These are phyloP conservation scores for Leptobrachium leishanense DNA, from an alignment of 2,113 vertebrate genomes.

Conservation along the genomic window DNA sequence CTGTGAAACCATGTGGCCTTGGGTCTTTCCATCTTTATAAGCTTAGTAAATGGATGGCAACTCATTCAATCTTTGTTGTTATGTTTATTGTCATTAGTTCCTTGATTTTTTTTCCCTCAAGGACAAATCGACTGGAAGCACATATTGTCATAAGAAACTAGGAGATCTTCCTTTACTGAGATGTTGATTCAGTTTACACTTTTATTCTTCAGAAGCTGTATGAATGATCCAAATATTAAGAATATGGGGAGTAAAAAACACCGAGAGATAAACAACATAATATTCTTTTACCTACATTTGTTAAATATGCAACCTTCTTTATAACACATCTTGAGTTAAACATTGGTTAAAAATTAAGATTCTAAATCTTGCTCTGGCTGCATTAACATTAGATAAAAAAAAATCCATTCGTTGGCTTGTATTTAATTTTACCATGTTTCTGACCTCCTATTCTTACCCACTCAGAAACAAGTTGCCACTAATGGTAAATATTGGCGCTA, in stretches of 20 bases:
- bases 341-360: neutral
- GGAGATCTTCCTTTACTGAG: neutral
- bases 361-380: too few relatives aligned
- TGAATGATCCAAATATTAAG: neutral
- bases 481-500: too few relatives aligned
- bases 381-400: too few relatives aligned
- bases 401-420: too few relatives aligned
- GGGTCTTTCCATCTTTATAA: slow-evolving; percentile 12
- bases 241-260: neutral
- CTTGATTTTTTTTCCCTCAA: slow-evolving; percentile 27
- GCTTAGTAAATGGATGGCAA: slow-evolving; percentile 28
- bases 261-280: too few relatives aligned
- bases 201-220: slow-evolving; percentile 10
- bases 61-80: slow-evolving; percentile 19
- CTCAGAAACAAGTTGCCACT: too few relatives aligned
- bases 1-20: slow-evolving; percentile 37
- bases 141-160: slow-evolving; percentile 17
- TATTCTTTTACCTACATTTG: too few relatives aligned
- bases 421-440: too few relatives aligned
- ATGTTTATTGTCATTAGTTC: slow-evolving; percentile 31
- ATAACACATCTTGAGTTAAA: neutral
- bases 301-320: too few relatives aligned
- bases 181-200: slow-evolving; percentile 14
- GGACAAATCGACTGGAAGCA: slow-evolving; percentile 27
- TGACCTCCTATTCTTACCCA: too few relatives aligned